These are phyloP conservation scores for Mythimna albipuncta DNA, from an alignment of 2,888 invertebrate genomes.

Conservation along the genomic window DNA sequence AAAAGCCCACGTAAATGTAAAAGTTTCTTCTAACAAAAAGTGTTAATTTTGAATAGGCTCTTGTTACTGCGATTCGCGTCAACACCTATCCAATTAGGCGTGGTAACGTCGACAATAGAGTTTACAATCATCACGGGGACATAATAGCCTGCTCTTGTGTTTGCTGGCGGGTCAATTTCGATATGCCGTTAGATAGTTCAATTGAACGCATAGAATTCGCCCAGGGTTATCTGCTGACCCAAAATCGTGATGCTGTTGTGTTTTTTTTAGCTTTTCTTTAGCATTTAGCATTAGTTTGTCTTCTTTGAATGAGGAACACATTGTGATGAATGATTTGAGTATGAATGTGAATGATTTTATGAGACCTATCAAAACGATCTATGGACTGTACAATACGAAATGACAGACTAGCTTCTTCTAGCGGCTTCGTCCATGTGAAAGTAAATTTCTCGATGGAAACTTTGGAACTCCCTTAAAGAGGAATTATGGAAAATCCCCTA, in stretches of 20 bases:
- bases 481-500: too few species aligned
- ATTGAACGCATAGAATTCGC: conserved; percentile 1
- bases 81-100: conserved; percentile 11
- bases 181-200: conserved; percentile 23
- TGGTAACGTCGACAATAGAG: conserved; percentile 3
- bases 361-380: background rate
- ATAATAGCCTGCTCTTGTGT: conserved; percentile 11
- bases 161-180: conserved; percentile 1
- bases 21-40: background rate
- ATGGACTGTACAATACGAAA: background rate
- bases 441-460: too few species aligned
- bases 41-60: conserved; percentile 6
- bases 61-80: conserved; percentile 16
- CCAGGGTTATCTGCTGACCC: conserved; percentile 8
- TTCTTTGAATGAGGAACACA: background rate
- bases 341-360: too few species aligned
- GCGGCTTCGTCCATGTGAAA: too few species aligned
- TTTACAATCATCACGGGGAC: conserved; percentile 5
- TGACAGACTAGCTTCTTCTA: too few species aligned
- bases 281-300: background rate
- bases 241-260: background rate
- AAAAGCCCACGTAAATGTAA: background rate
- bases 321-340: background rate
- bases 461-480: too few species aligned
- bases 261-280: background rate